Evolutionary conservation across 1,140 invertebrate genomes (phyloP), one percentile per base, ranked within the genome.

Genomic region (Helicoverpa zea): DNA sequence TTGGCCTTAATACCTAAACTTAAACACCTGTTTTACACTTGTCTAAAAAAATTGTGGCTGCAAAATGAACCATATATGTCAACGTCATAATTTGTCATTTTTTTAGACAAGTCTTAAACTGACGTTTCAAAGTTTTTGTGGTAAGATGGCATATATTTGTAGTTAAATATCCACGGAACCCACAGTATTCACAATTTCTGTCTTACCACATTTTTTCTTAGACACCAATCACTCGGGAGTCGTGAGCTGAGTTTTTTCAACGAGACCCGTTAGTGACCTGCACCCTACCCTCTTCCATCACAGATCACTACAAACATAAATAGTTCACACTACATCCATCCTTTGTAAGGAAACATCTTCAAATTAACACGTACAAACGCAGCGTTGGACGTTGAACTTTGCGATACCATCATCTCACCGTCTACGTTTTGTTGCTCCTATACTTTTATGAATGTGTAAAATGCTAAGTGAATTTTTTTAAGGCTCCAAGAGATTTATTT

Each of bases 211-310:
- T 84, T 90, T 88, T 90, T 89, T 87, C 78, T 78, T 54, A 47
- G 78, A 58, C 80, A 85, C 83, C 82, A 87, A 85, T 86, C 89
- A 84, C 85, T 89, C 86, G 85, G 87, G 85, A 89, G 87, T 90
- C 90, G 89, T 90, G 90, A 90, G 86, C 85, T 88, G 70, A 81
- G 81, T 80, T 90, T 91, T 91, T 91, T 90, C 85, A 86, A 80
- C 83, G 63, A 84, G 83, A 84, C 83, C 87, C 89, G 87, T 89
- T 87, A 88, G 74, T 85, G 84, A 84, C 83, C 87, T 80, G 83
- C 83, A 86, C 84, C 82, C 84, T 84, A 85, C 82, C 75, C 51
- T 81, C 72, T 54, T 76, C 79, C 56, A 80, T 75, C 56, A 72
- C 16, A 30, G 68, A 77, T 64, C 23, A 59, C 81, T 35, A 81